Evolutionary conservation across 2,888 invertebrate genomes (phyloP).

Genomic region (Boloria euphrosyne): DNA sequence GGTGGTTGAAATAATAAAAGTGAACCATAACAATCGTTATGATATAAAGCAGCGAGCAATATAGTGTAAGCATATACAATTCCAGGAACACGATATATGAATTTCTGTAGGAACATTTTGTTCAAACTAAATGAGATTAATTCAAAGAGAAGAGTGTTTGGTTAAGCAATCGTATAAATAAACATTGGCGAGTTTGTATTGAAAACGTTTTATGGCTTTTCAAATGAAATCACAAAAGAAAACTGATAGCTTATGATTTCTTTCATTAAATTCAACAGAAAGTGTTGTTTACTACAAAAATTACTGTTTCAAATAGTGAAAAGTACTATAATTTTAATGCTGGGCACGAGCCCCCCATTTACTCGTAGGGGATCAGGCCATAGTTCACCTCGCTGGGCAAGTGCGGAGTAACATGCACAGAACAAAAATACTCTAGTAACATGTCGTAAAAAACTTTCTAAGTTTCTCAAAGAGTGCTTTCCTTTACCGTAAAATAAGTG

Average conservation of each 20-base stretch:
- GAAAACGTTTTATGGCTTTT: background rate
- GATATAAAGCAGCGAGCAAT: constrained; percentile 15
- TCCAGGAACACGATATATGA: constrained; percentile 13
- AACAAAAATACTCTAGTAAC: too few species aligned
- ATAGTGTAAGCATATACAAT: constrained; percentile 5
- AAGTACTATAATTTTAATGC: too few species aligned
- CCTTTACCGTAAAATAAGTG: too few species aligned
- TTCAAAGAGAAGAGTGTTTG: constrained; percentile 26
- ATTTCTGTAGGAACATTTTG: constrained; percentile 15
- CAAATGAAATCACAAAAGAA: background rate
- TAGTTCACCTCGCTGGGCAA: background rate
- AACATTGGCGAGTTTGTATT: constrained; percentile 16
- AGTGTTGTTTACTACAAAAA: too few species aligned
- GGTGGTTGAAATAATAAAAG: constrained; percentile 11
- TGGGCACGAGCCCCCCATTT: too few species aligned
- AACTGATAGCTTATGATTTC: background rate
- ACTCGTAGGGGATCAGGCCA: background rate
- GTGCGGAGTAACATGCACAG: background rate
- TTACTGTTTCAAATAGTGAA: too few species aligned
- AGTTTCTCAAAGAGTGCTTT: too few species aligned
- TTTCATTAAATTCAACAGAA: too few species aligned
- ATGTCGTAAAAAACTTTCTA: too few species aligned
- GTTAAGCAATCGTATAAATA: constrained; percentile 14
- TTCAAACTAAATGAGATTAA: constrained; percentile 20
- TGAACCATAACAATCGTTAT: constrained; percentile 3